Conservation (phyloP, 2,888 invertebrate species). For the Chrysolina haemoptera region DNA sequence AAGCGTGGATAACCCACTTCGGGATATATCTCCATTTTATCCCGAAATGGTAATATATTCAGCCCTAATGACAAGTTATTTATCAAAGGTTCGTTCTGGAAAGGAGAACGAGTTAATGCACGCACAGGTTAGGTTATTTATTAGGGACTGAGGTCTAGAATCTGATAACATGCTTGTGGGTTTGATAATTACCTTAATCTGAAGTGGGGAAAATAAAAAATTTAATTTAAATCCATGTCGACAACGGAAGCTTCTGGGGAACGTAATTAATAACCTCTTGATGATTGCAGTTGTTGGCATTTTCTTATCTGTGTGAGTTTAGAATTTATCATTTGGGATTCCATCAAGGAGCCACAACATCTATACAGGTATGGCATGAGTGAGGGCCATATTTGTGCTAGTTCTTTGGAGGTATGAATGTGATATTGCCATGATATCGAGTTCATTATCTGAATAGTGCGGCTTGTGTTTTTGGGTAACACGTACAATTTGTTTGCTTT, state of each 20-base stretch:
- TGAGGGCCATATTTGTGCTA: no score
- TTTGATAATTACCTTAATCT: constrained; percentile 49
- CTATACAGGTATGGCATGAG: not conserved
- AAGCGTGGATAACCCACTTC: constrained; percentile 51
- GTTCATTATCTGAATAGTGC: no score
- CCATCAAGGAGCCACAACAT: not conserved
- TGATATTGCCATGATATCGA: not conserved
- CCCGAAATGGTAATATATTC: constrained; percentile 58
- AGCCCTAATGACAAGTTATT: constrained; percentile 59
- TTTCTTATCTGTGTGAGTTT: constrained; percentile 37
- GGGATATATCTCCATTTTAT: constrained; percentile 39
- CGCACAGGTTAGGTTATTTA: constrained; percentile 46
- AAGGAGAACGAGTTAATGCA: constrained; percentile 38
- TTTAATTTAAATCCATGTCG: constrained; percentile 45
- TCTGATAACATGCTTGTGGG: constrained; percentile 48
- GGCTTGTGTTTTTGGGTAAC: no score
- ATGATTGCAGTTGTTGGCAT: constrained; percentile 42
- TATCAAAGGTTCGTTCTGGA: constrained; percentile 56
- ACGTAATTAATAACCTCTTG: constrained; percentile 39
- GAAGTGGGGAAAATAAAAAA: constrained; percentile 42
- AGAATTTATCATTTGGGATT: constrained; percentile 36
- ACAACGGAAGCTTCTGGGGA: constrained; percentile 40
- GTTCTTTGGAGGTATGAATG: not conserved
- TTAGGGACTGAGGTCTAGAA: constrained; percentile 35
- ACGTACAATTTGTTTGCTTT: no score